These are phyloP conservation scores for Geotrypetes seraphini DNA, from an alignment of 2,797 vertebrate genomes.

Conservation along the genomic window DNA sequence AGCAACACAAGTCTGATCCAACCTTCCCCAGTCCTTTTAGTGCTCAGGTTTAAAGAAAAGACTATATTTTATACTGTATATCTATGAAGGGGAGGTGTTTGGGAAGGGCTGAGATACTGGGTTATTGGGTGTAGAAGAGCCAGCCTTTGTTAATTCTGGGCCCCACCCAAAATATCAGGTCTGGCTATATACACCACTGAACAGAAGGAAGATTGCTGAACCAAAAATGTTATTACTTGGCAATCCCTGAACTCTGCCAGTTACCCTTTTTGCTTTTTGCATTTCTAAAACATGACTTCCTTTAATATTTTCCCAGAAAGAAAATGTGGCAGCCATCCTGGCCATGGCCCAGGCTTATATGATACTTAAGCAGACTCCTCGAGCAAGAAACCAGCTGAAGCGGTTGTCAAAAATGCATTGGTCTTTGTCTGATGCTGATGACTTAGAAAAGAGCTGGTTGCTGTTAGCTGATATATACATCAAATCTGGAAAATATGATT, in stretches of 20 bases:
- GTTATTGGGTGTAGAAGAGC: no score
- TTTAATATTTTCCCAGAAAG: constrained; percentile 15
- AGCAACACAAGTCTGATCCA: no score
- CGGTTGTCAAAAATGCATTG: constrained; percentile 38
- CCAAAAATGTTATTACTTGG: neutral
- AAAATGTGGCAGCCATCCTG: constrained; percentile 31
- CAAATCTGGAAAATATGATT: constrained; percentile 49
- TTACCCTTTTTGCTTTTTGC: neutral
- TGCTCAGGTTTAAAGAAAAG: no score
- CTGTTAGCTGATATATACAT: constrained; percentile 59
- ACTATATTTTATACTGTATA: no score
- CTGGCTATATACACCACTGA: no score
- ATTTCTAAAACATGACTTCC: neutral
- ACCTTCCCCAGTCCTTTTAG: no score
- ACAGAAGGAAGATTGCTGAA: neutral
- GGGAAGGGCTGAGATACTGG: no score
- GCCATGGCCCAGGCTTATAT: constrained; percentile 36
- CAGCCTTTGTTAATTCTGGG: no score
- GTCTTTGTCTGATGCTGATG: constrained; percentile 27
- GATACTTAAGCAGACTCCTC: constrained; percentile 43
- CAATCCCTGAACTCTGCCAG: no score
- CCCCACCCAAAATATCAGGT: no score
- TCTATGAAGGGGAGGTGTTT: no score
- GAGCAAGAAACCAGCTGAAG: constrained; percentile 53
- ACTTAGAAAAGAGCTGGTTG: constrained; percentile 45